Percentiles rank a stretch among this genome's conserved stretches.
These are phyloP conservation scores for Phortica okadai DNA, from an alignment of 2,888 invertebrate species.

Conservation along the genomic window DNA sequence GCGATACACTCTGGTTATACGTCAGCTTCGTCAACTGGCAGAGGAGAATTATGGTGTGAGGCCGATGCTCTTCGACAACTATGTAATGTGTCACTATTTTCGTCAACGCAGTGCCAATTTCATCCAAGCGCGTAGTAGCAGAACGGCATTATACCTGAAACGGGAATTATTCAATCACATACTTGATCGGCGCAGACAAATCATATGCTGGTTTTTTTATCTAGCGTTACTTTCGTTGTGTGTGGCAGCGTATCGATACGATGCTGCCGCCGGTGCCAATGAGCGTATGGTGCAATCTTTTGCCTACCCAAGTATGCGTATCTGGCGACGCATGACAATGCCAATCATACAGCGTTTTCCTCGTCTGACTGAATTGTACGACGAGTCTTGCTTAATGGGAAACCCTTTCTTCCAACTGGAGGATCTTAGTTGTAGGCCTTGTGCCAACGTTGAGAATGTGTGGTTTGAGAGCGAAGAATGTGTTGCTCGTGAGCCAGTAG, in stretches of 20 bases:
- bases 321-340: slow-evolving; percentile 84
- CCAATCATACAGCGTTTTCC: slow-evolving; percentile 87
- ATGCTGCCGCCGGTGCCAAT: slow-evolving; percentile 57
- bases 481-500: slow-evolving; percentile 22
- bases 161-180: slow-evolving; percentile 76
- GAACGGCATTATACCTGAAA: slow-evolving; percentile 66
- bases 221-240: slow-evolving; percentile 71
- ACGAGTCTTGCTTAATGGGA: slow-evolving; percentile 89
- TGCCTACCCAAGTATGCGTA: slow-evolving; percentile 87
- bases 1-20: slow-evolving; percentile 79
- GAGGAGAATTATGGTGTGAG: slow-evolving; percentile 79
- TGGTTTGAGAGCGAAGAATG: slow-evolving; percentile 61
- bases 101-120: slow-evolving; percentile 62
- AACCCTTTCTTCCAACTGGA: slow-evolving; percentile 89
- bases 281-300: slow-evolving; percentile 78
- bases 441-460: slow-evolving; percentile 83
- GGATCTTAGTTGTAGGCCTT: slow-evolving; percentile 92
- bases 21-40: slow-evolving; percentile 80
- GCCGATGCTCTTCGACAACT: slow-evolving; percentile 81
- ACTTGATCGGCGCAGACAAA: slow-evolving; percentile 73
- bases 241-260: slow-evolving; percentile 67
- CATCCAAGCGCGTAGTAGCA: slow-evolving; percentile 7
- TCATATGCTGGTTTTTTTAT: slow-evolving; percentile 73
- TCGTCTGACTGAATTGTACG: slow-evolving; percentile 85
- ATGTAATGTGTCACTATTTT: slow-evolving; percentile 79